phyloP scores from a whole-genome alignment of 1,140 invertebrate genomes.

The Uloborus diversus region DNA sequence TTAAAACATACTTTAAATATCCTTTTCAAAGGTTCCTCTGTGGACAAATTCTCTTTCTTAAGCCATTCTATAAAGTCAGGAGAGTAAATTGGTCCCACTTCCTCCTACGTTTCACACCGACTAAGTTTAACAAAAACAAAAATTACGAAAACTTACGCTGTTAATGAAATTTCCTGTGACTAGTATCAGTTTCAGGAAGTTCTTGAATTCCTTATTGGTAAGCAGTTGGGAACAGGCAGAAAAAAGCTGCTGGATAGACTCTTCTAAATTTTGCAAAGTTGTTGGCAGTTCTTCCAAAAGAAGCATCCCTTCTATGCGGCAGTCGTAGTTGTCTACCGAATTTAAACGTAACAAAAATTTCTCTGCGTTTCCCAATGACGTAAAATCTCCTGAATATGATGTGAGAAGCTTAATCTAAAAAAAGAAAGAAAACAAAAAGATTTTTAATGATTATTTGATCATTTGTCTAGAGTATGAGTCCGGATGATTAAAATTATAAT shows the following conservation, averaged over 20 bases:
- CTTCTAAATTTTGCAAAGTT: slow-evolving; percentile 89
- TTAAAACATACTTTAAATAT: too few relatives aligned
- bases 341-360: slow-evolving; percentile 88
- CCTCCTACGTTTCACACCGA: too few relatives aligned
- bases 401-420: slow-evolving; percentile 81
- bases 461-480: too few relatives aligned
- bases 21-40: too few relatives aligned
- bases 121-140: too few relatives aligned
- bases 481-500: too few relatives aligned
- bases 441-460: too few relatives aligned
- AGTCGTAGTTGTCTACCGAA: slow-evolving; percentile 81
- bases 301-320: slow-evolving; percentile 90
- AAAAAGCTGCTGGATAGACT: slow-evolving; percentile 90
- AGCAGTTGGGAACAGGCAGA: slow-evolving; percentile 86
- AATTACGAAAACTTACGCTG: slow-evolving; percentile 71
- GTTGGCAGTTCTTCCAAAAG: slow-evolving; percentile 93
- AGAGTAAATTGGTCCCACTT: too few relatives aligned
- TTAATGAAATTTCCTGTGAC: slow-evolving; percentile 94
- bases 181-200: slow-evolving; percentile 91
- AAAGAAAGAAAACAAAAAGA: slow-evolving; percentile 66
- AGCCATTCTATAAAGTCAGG: too few relatives aligned
- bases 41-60: too few relatives aligned
- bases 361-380: slow-evolving; percentile 86
- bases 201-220: slow-evolving; percentile 80
- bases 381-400: slow-evolving; percentile 82